Evolutionary conservation across 2,113 vertebrate species (phyloP), one percentile per base, ranked within the genome.

Genomic region (Ginglymostoma cirratum): DNA sequence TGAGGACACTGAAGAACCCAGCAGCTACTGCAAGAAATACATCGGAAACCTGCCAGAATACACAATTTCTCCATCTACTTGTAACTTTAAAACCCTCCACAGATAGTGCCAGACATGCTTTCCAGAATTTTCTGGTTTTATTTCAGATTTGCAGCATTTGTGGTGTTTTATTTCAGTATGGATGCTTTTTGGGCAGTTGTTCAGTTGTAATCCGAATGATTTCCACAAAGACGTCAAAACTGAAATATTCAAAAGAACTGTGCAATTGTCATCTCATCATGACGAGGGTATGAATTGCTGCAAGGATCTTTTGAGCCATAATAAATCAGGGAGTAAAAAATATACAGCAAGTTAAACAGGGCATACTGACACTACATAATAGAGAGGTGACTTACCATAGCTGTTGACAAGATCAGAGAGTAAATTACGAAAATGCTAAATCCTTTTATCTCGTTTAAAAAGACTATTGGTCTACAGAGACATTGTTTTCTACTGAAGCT

Each of bases 391-490:
- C 42, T 95, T 19, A 27, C 69, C 42, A 76, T 10, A 72, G 94
- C 27, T 21, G 34, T 2, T 30, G 94, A 76, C 67, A 95, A 45
- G 94, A 95, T 95, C 67, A 48, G 69, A 70, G 12, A 67, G n/a
- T 42, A 95, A 72, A 95, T 76, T 95, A 48, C 34, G 38, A 93
- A 93, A 61, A 93, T 17, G 7, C 55, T 83, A 90, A 70, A 94
- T 45, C 66, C 67, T 94, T 94, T 94, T 70, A 94, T 70, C 93
- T 76, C 34, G 8, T 95, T 95, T 48, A 95, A 76, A 95, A 52
- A 52, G 24, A 34, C 23, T 95, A 30, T 67, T 94, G 21, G 23
- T 72, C 12, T 95, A 69, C 27, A 72, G 19, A 72, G 42, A 76
- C 45, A 70, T 12, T 23, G 94, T 70, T 30, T 70, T 72, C 10